These are phyloP conservation scores for Drosophila tripunctata DNA, from an alignment of 2,888 invertebrate genomes.

Conservation along the genomic window DNA sequence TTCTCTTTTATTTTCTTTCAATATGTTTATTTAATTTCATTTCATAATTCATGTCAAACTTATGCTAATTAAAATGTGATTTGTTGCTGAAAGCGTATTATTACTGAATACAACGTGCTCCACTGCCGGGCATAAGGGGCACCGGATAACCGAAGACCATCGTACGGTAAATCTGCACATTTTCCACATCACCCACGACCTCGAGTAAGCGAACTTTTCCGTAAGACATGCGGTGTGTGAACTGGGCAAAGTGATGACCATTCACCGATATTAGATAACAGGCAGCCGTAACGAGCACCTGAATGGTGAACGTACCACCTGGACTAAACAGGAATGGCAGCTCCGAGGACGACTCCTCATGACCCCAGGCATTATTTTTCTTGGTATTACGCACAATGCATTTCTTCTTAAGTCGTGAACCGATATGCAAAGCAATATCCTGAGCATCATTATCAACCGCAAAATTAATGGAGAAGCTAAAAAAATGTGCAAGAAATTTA, in stretches of 20 bases:
- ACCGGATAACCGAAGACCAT: constrained; percentile 36
- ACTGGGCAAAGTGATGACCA: constrained; percentile 89
- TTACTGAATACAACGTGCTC: not conserved
- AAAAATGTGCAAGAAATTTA: not conserved
- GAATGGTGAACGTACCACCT: constrained; percentile 69
- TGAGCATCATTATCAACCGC: not conserved
- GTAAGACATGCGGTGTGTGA: constrained; percentile 87
- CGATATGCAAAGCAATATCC: constrained; percentile 78
- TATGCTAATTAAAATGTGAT: not conserved
- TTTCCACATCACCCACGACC: constrained; percentile 21
- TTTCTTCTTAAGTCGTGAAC: constrained; percentile 68
- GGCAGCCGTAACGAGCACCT: constrained; percentile 86
- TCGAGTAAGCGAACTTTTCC: constrained; percentile 29
- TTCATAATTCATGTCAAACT: not conserved
- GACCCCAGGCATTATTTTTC: constrained; percentile 86
- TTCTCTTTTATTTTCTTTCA: no score
- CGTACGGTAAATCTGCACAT: constrained; percentile 33
- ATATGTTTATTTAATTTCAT: no score
- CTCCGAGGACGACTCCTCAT: constrained; percentile 87
- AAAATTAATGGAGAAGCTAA: constrained; percentile 23
- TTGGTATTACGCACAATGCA: constrained; percentile 13
- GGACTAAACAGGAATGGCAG: constrained; percentile 16
- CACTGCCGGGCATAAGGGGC: constrained; percentile 1
- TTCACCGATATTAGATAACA: constrained; percentile 88
- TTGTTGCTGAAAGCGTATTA: not conserved